phyloP scores from a whole-genome alignment of 2,888 invertebrate genomes.

The Acrocyrtus sp. region DNA sequence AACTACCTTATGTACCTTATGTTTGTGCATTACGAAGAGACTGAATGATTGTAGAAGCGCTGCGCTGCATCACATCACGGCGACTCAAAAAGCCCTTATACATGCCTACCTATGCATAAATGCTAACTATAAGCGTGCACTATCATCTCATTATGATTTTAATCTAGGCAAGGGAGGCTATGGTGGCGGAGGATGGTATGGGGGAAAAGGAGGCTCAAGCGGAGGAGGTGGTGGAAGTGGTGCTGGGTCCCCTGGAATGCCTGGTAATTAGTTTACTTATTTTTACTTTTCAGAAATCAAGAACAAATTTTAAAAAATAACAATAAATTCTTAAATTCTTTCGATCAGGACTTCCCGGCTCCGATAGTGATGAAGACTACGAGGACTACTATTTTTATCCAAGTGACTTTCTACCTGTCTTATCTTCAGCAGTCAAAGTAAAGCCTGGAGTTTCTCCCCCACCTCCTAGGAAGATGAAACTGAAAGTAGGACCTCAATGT shows the following conservation, averaged over 20 bases:
- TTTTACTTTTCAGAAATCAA: no score
- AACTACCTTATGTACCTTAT: background rate
- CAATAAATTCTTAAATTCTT: background rate
- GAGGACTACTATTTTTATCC: background rate
- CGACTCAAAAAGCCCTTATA: no score
- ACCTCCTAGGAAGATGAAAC: background rate
- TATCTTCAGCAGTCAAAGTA: background rate
- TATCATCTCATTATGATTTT: background rate
- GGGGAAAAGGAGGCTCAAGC: background rate
- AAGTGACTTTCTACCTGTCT: conserved; percentile 3
- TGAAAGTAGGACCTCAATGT: background rate
- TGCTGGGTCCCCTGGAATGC: background rate
- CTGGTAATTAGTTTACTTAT: no score
- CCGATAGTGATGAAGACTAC: background rate
- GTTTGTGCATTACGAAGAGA: background rate
- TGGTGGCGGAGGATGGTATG: background rate
- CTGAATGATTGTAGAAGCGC: background rate
- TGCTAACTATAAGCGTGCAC: no score
- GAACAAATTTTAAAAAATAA: no score
- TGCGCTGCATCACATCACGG: background rate
- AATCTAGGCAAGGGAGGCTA: background rate
- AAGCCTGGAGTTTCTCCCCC: background rate
- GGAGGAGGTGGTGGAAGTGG: background rate
- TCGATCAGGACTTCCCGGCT: no score
- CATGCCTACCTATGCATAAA: background rate